Percentiles rank a stretch among this genome's conserved stretches.
These are phyloP conservation scores for Bombus balteatus DNA, from an alignment of 1,140 invertebrate genomes.

Conservation along the genomic window DNA sequence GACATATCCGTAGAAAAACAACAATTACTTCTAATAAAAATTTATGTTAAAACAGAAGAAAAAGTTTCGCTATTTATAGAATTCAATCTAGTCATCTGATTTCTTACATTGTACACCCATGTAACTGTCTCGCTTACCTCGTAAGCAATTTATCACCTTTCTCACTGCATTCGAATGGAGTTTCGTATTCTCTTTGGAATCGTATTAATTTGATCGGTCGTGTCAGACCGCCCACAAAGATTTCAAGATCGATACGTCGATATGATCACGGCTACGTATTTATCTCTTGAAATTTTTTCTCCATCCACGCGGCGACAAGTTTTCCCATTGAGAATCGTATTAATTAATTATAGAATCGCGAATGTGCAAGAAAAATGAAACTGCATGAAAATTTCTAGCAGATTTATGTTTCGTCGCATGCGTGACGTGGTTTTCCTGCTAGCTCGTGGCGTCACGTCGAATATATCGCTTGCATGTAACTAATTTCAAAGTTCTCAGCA, in stretches of 20 bases:
- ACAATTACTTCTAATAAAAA: background rate
- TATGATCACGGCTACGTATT: constrained; percentile 36
- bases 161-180: background rate
- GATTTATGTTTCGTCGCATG: constrained; percentile 9
- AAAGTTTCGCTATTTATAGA: background rate
- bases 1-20: background rate
- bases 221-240: constrained; percentile 57
- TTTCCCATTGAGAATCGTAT: constrained; percentile 31
- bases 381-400: constrained; percentile 10
- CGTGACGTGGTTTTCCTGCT: constrained; percentile 35
- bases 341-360: constrained; percentile 44
- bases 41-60: background rate
- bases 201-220: constrained; percentile 55
- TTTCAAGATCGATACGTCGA: constrained; percentile 42
- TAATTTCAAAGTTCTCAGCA: constrained; percentile 22
- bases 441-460: constrained; percentile 39
- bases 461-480: constrained; percentile 27
- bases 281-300: constrained; percentile 18
- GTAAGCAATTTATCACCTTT: constrained; percentile 55
- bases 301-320: background rate
- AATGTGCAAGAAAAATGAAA: constrained; percentile 11
- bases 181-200: constrained; percentile 46
- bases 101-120: constrained; percentile 9
- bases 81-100: constrained; percentile 1
- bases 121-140: constrained; percentile 29